Base-by-base conservation (phyloP, 2,797 vertebrate species). In the Smutsia temminckii region DNA sequence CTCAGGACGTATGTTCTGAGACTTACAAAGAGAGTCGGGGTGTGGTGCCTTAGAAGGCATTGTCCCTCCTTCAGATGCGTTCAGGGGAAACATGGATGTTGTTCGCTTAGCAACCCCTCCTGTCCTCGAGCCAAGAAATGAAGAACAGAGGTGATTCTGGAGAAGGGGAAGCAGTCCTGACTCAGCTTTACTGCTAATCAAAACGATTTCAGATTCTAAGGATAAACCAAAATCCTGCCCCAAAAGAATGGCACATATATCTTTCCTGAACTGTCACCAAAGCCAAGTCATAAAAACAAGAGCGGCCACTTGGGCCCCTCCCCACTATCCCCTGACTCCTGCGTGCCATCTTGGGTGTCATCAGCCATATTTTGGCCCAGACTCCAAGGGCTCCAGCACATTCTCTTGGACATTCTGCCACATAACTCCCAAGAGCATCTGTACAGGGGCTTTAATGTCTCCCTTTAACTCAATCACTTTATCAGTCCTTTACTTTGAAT, bases 251-350 rank as follows among this genome's bases (percentile, higher is more conserved):
- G 92, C 11, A 46, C 46, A 46, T 46, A 96, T 97, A 96, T 97
- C 98, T 98, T 98, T 98, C 98, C 98, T 95, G 98, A 97, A 99
- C 98, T 99, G 99, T 99, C 99, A 99, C 99, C 98, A 98, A 99
- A 99, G 98, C 98, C 21, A 97, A 98, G 98, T 98, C 99, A 99
- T 99, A 99, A 99, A 99, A 99, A 99, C 99, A 98, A 99, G 99
- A 99, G 99, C 99, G 99, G 99, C 99, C 99, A 99, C 97, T 98
- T 98, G 98, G 98, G 94, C 98, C 98, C 95, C 51, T 57, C 9
- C n/a, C 17, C 55, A 20, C 8, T 49, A n/a, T 4, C 74, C 98
- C 93, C 59, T 6, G 98, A 98, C 98, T 98, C 96, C 98, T 98
- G 98, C 99, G 99, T 99, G 98, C 99, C 99, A 99, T 98, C 96